Base-by-base conservation (phyloP, 2,797 vertebrate species). In the Heterohyrax brucei region DNA sequence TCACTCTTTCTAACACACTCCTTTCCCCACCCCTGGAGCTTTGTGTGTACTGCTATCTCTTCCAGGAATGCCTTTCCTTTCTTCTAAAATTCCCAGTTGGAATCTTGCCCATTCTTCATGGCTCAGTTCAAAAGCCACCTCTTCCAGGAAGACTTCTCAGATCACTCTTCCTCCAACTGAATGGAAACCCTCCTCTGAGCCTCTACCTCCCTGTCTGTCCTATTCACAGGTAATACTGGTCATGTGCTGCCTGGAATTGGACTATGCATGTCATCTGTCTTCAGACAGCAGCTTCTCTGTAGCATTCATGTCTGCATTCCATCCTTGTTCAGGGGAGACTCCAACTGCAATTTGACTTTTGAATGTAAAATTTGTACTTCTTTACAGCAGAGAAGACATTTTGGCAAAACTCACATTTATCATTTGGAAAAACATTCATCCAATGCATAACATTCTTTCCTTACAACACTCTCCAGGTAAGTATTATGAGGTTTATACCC, bases 81-180 rank as follows among this genome's bases (percentile, higher is more conserved):
- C 84, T 19, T 75, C 33, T 91, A 76, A 50, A n/a, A 64, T 89
- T 59, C 68, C n/a, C 61, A 70, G 0, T 70, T 56, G 26, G 86
- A 82, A 78, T 96, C 39, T 33, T 91, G 75, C 48, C 24, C 14
- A 16, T 7, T 7, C 10, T 92, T 90, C 56, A 80, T 16, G 59
- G 26, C 21, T 95, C 21, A 59, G 48, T 33, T 90, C 46, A 91
- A 92, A 88, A 86, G 22, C 7, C 39, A 64, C 50, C 28, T 95
- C 87, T 88, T 91, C 33, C 12, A 62, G 75, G 85, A 94, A 88
- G 93, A 4, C 0, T 95, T 84, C 83, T 62, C 18, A 62, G 87
- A 50, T 75, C 53, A 50, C 21, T 13, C 50, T 33, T 94, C 21
- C 53, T 28, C 24, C 39, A 75, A 24, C 21, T 8, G 13, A 92